phyloP scores from a whole-genome alignment of 2,888 invertebrate genomes.

The Cantharis lateralis region DNA sequence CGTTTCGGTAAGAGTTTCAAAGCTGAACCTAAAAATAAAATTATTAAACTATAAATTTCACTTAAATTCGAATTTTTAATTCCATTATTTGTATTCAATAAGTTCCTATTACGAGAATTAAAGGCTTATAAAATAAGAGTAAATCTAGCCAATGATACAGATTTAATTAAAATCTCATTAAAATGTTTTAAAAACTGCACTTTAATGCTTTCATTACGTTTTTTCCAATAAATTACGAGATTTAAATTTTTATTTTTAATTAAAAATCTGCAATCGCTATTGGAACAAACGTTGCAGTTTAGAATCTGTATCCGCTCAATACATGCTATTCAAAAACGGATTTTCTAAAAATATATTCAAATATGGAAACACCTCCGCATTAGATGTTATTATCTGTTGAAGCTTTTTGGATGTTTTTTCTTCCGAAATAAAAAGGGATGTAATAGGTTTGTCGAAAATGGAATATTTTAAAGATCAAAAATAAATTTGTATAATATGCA shows the following conservation, averaged over 20 bases:
- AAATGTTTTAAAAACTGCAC: background rate
- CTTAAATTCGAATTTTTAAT: background rate
- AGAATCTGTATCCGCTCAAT: background rate
- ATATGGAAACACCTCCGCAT: background rate
- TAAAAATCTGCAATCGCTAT: background rate
- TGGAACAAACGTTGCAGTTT: background rate
- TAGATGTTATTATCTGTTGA: background rate
- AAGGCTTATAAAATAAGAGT: background rate
- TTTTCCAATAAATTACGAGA: background rate
- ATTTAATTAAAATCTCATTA: background rate
- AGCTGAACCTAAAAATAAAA: conserved; percentile 71
- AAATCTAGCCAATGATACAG: background rate
- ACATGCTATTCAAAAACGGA: background rate
- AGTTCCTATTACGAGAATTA: background rate
- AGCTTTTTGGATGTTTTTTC: background rate
- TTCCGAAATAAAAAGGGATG: background rate
- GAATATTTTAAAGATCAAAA: too few relatives aligned
- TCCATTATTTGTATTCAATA: background rate
- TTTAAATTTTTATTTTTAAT: background rate
- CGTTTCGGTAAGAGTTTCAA: conserved; percentile 77
- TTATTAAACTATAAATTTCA: background rate
- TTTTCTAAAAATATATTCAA: background rate
- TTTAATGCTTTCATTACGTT: background rate
- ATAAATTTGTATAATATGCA: too few relatives aligned
- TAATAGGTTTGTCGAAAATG: too few relatives aligned